Evolutionary conservation across 1,140 invertebrate genomes (phyloP), one percentile per base, ranked within the genome.

Genomic region (Camponotus vicinus): DNA sequence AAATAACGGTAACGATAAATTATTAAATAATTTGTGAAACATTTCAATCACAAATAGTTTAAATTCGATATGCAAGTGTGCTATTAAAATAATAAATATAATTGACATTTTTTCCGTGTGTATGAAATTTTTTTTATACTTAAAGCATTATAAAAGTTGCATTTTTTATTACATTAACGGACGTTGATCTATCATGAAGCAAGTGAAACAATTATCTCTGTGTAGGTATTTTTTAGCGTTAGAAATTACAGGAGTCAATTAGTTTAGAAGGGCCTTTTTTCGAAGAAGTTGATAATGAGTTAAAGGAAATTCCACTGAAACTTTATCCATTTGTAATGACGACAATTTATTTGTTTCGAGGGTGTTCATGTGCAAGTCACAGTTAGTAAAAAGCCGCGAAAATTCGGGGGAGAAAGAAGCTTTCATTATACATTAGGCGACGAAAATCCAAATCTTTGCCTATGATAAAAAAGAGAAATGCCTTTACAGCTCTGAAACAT

Each of bases 261-360:
- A 45, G 49, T 55, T 67, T 61, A 37, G 59, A 40, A 55, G 78
- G 78, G 55, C 86, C 66, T 52, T 52, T 15, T 86, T 85, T 87
- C 83, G 87, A 92, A 90, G 86, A 92, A 91, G 77, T 86, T 86
- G 77, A 92, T 93, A 93, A 93, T 88, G 90, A 93, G 89, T 79
- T 84, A 75, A 89, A 88, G 83, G 76, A 89, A 87, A 89, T 88
- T 92, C 88, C 63, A 87, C 86, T 76, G 85, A 32, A 94, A 93
- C 91, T 94, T 92, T 64, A 69, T 88, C 92, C 94, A 94, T 95
- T 95, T 93, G 91, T 92, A 93, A 94, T 91, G 91, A 88, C 78
- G 89, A 88, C 73, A 89, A 93, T 93, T 94, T 93, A 91, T 93
- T 91, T 87, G 89, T 88, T 84, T 89, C 67, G 89, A 88, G 82